A percentile compares a stretch with the other conserved stretches of the same genome.
These are phyloP conservation scores for Tympanoctomys barrerae DNA, from an alignment of 2,797 vertebrate species.

Conservation along the genomic window DNA sequence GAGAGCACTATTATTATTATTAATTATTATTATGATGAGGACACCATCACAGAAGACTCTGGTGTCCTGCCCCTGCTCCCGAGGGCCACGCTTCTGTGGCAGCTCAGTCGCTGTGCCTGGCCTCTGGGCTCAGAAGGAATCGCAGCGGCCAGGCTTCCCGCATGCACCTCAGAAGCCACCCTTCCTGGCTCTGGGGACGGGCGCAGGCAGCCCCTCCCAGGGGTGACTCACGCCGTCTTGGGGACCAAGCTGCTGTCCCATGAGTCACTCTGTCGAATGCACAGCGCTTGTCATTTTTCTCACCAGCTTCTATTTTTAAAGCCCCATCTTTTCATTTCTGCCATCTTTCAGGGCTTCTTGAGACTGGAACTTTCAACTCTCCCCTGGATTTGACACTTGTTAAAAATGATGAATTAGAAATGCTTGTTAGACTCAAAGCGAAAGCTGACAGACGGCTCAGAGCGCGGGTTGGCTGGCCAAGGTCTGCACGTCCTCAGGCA, in stretches of 20 bases:
- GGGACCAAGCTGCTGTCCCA: neutral
- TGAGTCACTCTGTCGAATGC: conserved; percentile 21
- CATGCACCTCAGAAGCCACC: neutral
- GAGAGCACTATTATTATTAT: too few species aligned
- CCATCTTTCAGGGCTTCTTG: neutral
- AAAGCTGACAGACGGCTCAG: neutral
- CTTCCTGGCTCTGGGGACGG: neutral
- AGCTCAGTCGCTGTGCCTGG: neutral
- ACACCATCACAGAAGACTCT: too few species aligned
- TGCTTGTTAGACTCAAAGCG: neutral
- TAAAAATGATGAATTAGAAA: neutral
- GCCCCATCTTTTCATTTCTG: conserved; percentile 7
- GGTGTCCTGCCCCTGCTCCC: neutral
- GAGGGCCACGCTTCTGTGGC: neutral
- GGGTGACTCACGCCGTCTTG: neutral
- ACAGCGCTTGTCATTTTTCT: neutral
- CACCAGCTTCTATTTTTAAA: conserved; percentile 44
- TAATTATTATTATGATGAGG: too few species aligned
- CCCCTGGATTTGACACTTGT: neutral
- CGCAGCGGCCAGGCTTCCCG: fast-evolving
- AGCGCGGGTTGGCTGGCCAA: fast-evolving
- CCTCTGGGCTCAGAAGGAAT: fast-evolving
- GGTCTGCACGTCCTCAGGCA: fast-evolving
- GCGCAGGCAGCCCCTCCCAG: neutral
- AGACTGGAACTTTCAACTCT: neutral